Conservation (phyloP, 1,140 invertebrate genomes). For the Papilio glaucus region DNA sequence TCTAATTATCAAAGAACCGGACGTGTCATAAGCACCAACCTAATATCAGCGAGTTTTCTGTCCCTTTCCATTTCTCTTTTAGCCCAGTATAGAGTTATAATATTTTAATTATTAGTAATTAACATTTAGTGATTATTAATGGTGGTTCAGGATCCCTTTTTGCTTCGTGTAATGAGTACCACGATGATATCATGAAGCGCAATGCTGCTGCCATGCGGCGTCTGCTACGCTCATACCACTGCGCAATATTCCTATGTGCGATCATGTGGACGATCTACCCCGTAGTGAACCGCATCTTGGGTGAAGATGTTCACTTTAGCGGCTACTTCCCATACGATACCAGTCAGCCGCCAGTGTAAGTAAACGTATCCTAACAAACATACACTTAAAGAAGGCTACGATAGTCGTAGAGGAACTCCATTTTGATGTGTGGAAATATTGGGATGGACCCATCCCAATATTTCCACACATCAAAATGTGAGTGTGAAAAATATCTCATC, state of each 20-base stretch:
- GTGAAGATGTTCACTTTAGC: constrained; percentile 56
- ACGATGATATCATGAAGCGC: constrained; percentile 49
- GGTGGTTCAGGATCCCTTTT: constrained; percentile 53
- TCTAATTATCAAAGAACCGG: no score
- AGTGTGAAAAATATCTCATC: no score
- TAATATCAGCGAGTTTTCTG: no score
- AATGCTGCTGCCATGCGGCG: constrained; percentile 56
- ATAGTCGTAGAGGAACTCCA: no score
- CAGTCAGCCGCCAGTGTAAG: constrained; percentile 51
- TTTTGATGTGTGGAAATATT: no score
- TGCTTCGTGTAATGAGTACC: constrained; percentile 47
- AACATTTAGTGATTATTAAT: background rate
- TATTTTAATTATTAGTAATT: background rate
- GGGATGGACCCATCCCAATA: no score
- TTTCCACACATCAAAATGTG: no score
- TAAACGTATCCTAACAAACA: constrained; percentile 35
- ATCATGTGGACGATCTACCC: constrained; percentile 56
- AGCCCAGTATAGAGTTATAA: no score
- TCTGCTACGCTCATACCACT: constrained; percentile 54
- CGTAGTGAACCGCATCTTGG: constrained; percentile 53
- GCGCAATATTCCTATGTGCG: constrained; percentile 46
- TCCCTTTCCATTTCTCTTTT: no score
- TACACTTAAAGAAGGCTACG: no score
- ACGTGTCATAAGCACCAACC: no score
- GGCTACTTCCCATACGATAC: constrained; percentile 68